These are phyloP conservation scores for Battus philenor DNA, from an alignment of 1,140 invertebrate genomes.

Conservation along the genomic window DNA sequence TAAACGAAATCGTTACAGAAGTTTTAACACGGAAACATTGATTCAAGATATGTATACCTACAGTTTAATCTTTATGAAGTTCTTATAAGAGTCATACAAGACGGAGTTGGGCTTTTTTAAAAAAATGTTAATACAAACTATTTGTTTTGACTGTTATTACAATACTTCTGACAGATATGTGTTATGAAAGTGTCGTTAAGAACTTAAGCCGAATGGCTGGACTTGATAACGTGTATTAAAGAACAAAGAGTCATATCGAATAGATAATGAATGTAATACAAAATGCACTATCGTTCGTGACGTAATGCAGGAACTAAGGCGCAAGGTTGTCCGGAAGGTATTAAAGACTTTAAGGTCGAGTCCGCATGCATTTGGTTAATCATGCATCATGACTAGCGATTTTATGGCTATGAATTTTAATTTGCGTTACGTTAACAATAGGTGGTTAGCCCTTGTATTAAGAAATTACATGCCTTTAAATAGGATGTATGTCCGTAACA, in stretches of 20 bases:
- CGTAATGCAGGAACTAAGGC: constrained; percentile 64
- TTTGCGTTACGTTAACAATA: constrained; percentile 25
- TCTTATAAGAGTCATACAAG: too few relatives aligned
- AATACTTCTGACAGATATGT: too few relatives aligned
- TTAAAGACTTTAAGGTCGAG: constrained; percentile 44
- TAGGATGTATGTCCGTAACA: too few relatives aligned
- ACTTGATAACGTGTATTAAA: not conserved
- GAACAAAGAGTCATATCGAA: constrained; percentile 44
- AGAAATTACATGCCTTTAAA: not conserved
- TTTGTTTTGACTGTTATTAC: too few relatives aligned
- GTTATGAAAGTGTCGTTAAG: too few relatives aligned
- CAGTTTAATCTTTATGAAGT: too few relatives aligned
- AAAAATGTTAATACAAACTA: too few relatives aligned
- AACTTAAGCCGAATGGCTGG: too few relatives aligned
- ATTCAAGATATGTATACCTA: too few relatives aligned
- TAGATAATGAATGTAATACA: constrained; percentile 34
- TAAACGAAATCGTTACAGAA: too few relatives aligned
- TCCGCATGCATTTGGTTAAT: constrained; percentile 52
- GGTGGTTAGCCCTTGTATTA: not conserved
- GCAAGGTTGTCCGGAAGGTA: constrained; percentile 67
- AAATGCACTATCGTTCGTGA: constrained; percentile 57
- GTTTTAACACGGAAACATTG: too few relatives aligned
- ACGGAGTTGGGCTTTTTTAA: too few relatives aligned
- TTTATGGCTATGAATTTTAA: constrained; percentile 34
- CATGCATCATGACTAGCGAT: constrained; percentile 38